These are phyloP conservation scores for Aleiodes testaceus DNA, from an alignment of 2,888 invertebrate species.

Conservation along the genomic window DNA sequence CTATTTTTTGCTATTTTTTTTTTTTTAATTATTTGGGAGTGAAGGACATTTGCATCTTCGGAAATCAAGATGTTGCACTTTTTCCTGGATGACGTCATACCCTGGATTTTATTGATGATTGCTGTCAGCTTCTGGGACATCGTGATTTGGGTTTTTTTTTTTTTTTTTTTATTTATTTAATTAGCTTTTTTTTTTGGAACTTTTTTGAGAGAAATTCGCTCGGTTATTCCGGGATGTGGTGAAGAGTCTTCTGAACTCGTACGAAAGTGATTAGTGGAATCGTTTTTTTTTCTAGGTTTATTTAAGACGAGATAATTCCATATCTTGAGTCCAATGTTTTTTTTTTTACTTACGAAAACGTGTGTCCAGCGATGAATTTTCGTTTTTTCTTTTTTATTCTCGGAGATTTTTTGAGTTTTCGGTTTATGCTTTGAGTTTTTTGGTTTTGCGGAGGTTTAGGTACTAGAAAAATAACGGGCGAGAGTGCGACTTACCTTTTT, in stretches of 20 bases:
- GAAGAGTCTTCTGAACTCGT: slow-evolving; percentile 33
- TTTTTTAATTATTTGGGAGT: slow-evolving; percentile 11
- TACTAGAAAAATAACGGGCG: slow-evolving; percentile 48
- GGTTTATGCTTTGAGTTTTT: background rate
- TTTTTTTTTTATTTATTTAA: slow-evolving; percentile 30
- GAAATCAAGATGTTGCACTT: slow-evolving; percentile 5
- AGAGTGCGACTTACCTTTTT: slow-evolving; percentile 68
- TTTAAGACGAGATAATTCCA: slow-evolving; percentile 34
- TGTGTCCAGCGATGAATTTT: slow-evolving; percentile 15
- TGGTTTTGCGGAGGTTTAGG: slow-evolving; percentile 25
- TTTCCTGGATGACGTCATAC: slow-evolving; percentile 24
- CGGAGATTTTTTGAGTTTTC: background rate
- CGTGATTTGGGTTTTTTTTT: too few relatives aligned
- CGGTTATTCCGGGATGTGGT: background rate
- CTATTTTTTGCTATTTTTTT: slow-evolving; percentile 47
- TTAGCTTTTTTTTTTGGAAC: slow-evolving; percentile 5
- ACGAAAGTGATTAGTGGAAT: background rate
- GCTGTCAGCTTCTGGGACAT: too few relatives aligned
- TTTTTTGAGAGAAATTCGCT: background rate
- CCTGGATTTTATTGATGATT: too few relatives aligned
- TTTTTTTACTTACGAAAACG: slow-evolving; percentile 31
- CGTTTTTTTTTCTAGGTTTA: slow-evolving; percentile 15
- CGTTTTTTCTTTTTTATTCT: background rate
- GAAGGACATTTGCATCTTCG: slow-evolving; percentile 7
- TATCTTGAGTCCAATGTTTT: slow-evolving; percentile 33